A percentile compares a stretch with the other conserved stretches of the same genome.
These are phyloP conservation scores for Lynx canadensis DNA, from an alignment of 2,113 vertebrate species.

Conservation along the genomic window DNA sequence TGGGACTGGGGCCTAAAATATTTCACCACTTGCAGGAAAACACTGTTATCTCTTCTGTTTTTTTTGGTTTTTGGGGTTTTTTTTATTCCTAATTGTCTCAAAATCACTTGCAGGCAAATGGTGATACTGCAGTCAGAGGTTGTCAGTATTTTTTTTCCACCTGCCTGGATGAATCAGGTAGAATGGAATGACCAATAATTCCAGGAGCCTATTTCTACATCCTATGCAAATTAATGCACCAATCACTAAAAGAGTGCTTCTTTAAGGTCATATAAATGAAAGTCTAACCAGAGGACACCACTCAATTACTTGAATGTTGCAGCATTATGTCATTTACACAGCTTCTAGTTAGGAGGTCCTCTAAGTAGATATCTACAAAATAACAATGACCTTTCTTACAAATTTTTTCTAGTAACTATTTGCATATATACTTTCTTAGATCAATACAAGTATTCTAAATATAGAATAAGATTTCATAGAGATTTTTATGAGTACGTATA, in stretches of 20 bases:
- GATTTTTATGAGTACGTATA: neutral
- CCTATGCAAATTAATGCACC: slow-evolving; percentile 82
- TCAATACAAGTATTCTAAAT: slow-evolving; percentile 11
- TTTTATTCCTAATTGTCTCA: neutral
- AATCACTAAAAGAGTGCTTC: neutral
- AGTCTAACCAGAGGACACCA: neutral
- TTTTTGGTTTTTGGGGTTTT: neutral
- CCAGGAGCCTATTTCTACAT: slow-evolving; percentile 44
- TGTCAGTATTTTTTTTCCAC: neutral
- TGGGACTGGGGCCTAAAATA: neutral
- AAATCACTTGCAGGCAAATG: neutral
- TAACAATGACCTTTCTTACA: slow-evolving; percentile 28
- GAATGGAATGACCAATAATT: neutral
- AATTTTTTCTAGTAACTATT: slow-evolving; percentile 40
- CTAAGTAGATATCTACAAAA: neutral
- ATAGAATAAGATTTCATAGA: slow-evolving; percentile 18
- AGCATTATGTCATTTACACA: slow-evolving; percentile 55
- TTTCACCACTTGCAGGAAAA: neutral
- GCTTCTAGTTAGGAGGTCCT: slow-evolving; percentile 35
- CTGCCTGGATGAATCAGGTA: neutral
- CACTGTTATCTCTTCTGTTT: neutral
- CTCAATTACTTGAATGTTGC: neutral
- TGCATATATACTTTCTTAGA: neutral
- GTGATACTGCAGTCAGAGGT: neutral
- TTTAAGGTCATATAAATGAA: slow-evolving; percentile 21